Base-by-base conservation (phyloP, 2,113 vertebrate species). In the Narcine bancroftii region DNA sequence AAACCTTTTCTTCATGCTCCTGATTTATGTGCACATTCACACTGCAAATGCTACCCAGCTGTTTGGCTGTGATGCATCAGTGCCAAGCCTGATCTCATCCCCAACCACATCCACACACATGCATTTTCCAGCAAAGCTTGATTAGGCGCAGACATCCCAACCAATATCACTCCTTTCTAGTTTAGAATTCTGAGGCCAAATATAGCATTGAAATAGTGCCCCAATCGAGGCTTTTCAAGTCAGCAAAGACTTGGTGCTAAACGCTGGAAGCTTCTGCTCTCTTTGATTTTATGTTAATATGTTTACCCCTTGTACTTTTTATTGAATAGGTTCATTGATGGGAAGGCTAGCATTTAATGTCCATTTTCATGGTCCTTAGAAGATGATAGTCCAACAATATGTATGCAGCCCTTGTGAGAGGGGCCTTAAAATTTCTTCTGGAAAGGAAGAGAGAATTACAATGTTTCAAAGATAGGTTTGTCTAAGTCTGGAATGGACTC, bases 1-100 rank as follows among this genome's bases (percentile, higher is more conserved):
- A 83, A 53, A 13, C 53, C 29, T 36, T 19, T 60, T n/a, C 13
- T 36, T 21, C 53, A 13, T 5, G 53, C 13, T 87, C 6, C 53
- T 29, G 56, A 36, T 63, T 60, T 87, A 13, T 36, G 2, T 63
- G n/a, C 13, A 19, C n/a, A 87, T 33, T n/a, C 53, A 60, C 36
- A 60, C 15, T 36, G 15, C 53, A 87, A 60, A 87, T 87, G 81
- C 53, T 33, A 7, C n/a, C 53, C 81, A 87, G 81, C 81, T 87
- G 81, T 87, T 87, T 63, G 81, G 53, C 53, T 36, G 3, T 36
- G 81, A 69, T 33, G 79, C 17, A 56, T 36, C 53, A 60, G 33
- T 53, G 81, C 81, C 81, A 87, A 87, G 81, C 81, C 81, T 87
- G 53, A 87, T 87, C 81, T 87, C 53, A 87, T 87, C 53, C 50